phyloP scores from a whole-genome alignment of 2,888 invertebrate genomes.

The Priocnemis perturbator region DNA sequence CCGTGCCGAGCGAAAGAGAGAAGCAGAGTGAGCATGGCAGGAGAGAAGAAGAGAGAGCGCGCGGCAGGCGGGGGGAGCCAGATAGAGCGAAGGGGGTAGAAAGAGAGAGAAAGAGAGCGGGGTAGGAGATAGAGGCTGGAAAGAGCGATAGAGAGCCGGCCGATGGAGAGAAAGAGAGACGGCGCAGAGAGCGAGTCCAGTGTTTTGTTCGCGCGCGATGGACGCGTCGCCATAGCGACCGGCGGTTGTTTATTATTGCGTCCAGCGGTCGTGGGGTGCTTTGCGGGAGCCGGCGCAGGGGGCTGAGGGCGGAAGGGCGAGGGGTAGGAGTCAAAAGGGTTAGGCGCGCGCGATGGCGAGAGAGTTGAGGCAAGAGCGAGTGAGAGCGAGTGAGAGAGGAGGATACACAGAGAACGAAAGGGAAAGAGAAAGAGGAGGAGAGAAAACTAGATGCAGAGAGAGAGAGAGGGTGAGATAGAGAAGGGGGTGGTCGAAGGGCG shows the following conservation, averaged over 20 bases:
- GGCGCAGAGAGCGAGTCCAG: constrained; percentile 39
- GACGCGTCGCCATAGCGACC: constrained; percentile 74
- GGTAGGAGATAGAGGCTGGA: not conserved
- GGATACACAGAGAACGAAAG: constrained; percentile 14
- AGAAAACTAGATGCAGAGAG: too few relatives aligned
- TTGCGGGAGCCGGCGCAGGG: constrained; percentile 37
- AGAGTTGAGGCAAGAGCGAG: constrained; percentile 37
- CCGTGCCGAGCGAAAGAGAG: constrained; percentile 32
- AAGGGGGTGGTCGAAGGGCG: constrained; percentile 10
- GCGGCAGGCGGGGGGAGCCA: constrained; percentile 22
- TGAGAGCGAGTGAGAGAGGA: constrained; percentile 26
- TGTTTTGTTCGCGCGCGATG: constrained; percentile 73
- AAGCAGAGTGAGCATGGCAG: constrained; percentile 27
- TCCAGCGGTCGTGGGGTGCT: constrained; percentile 61
- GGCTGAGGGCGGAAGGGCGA: constrained; percentile 37
- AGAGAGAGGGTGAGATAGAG: constrained; percentile 11
- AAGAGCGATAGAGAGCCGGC: not conserved
- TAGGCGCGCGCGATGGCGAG: constrained; percentile 40
- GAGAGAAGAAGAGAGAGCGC: constrained; percentile 9
- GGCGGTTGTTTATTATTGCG: constrained; percentile 75
- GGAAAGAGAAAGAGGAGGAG: constrained; percentile 27
- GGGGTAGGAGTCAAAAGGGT: constrained; percentile 56
- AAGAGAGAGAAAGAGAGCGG: constrained; percentile 26
- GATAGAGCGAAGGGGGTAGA: not conserved
- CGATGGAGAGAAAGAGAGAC: constrained; percentile 28